phyloP scores from a whole-genome alignment of 2,888 invertebrate genomes.

The Morinoia aosen region DNA sequence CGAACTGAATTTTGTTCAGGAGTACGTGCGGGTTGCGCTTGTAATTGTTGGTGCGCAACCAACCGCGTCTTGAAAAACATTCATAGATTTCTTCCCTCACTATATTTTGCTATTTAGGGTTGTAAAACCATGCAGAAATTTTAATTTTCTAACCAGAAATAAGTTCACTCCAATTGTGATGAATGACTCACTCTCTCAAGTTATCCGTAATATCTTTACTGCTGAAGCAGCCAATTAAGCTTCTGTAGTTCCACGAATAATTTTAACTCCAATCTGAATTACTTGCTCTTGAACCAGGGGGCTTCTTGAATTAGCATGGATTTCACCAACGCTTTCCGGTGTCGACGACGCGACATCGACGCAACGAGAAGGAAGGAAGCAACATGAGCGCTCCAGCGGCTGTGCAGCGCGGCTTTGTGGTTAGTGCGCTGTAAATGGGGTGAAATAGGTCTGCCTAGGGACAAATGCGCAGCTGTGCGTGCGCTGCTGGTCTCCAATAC shows the following conservation, averaged over 20 bases:
- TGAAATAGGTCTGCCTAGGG: neutral
- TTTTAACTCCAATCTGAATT: neutral
- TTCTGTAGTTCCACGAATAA: neutral
- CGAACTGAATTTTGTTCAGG: no score
- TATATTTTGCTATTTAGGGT: neutral
- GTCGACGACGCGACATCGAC: neutral
- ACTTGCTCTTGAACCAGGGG: no score
- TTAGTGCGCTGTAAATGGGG: neutral
- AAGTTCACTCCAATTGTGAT: neutral
- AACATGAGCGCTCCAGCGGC: neutral
- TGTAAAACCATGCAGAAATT: no score
- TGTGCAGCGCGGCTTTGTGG: neutral
- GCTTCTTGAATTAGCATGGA: neutral
- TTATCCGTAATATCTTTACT: neutral
- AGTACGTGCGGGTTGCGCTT: no score
- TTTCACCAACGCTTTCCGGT: neutral
- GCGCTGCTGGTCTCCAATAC: neutral
- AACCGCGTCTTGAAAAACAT: neutral
- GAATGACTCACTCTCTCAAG: neutral
- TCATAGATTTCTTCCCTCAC: neutral
- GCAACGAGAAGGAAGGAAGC: neutral
- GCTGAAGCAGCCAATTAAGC: neutral
- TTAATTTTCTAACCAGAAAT: no score
- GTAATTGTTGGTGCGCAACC: neutral
- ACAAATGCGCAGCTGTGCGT: neutral